Evolutionary conservation across 2,113 vertebrate species (phyloP), one percentile per base, ranked within the genome.

Genomic region (Dipodomys merriami): DNA sequence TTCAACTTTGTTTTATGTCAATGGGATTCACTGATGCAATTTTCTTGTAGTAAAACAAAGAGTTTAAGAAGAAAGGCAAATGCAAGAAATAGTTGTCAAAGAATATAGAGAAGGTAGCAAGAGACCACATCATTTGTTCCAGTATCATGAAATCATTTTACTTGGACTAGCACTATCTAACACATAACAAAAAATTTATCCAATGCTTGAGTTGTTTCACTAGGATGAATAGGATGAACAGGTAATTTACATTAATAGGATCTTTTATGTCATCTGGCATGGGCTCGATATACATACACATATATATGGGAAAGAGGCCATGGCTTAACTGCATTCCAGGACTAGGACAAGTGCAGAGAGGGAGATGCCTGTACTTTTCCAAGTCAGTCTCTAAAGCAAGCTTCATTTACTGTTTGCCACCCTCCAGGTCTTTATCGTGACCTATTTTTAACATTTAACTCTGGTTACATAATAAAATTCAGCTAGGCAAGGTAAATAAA

Each of bases 31-130:
- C 1, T 76, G 30, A 18, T 82, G 19, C 44, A 35, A 76, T 80
- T 77, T 83, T 57, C 53, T 68, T 25, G 7, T 7, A 74, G n/a
- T 62, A 88, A 91, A 88, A 35, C 7, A 80, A 1, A 85, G 60
- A 95, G n/a, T 64, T 83, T 33, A 93, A 78, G n/a, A 18, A 73
- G 67, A 78, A 91, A 93, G 22, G 2, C 25, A 73, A 29, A 81
- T 6, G 12, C 16, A 91, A n/a, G 49, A 46, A 79, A 85, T 46
- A 64, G 18, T 46, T 46, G 72, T 25, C 19, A 64, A 64, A 72
- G 8, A 57, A 18, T 67, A 23, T n/a, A 60, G 30, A 46, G 25
- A 2, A 5, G 6, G 4, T 67, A 74, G 23, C 11, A 72, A 20
- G 62, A 60, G 57, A 53, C 27, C 29, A 10, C 76, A 44, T 65